A percentile compares a stretch with the other conserved stretches of the same genome.
Conservation (phyloP, 2,113 vertebrate species). For the Tauraco erythrolophus region DNA sequence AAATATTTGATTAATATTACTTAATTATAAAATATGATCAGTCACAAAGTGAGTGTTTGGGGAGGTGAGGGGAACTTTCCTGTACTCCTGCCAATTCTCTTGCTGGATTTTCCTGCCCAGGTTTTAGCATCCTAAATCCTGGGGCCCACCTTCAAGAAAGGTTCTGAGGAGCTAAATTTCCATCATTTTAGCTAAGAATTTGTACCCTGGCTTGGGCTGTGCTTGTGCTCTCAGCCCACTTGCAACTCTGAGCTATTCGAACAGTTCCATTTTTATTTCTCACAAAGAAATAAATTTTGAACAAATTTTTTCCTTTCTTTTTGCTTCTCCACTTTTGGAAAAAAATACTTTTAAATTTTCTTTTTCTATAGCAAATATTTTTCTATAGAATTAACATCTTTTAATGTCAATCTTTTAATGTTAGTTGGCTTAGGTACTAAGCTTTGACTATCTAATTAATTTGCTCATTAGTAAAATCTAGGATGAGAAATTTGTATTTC, state of each 20-base stretch:
- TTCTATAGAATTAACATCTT: not conserved
- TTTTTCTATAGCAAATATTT: not conserved
- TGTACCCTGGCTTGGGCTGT: not conserved
- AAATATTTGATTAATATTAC: not conserved
- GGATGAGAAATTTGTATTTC: not conserved
- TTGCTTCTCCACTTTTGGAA: accelerated
- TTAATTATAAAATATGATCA: not conserved
- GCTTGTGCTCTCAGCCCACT: not conserved
- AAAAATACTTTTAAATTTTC: not conserved
- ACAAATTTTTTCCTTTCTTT: not conserved
- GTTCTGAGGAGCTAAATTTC: not conserved
- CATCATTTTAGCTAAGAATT: not conserved
- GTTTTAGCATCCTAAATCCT: not conserved
- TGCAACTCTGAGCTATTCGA: not conserved
- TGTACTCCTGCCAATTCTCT: not conserved
- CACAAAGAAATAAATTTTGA: not conserved
- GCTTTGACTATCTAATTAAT: not conserved
- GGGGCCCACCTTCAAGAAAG: not conserved
- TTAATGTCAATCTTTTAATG: not conserved
- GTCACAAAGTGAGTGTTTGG: not conserved
- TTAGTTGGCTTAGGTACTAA: not conserved
- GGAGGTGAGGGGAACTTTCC: not conserved
- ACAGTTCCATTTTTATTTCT: not conserved
- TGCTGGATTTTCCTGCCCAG: not conserved
- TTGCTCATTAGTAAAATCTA: not conserved